A percentile compares a stretch with the other conserved stretches of the same genome.
phyloP scores from a whole-genome alignment of 2,888 invertebrate genomes.

The Pristionchus mayeri region DNA sequence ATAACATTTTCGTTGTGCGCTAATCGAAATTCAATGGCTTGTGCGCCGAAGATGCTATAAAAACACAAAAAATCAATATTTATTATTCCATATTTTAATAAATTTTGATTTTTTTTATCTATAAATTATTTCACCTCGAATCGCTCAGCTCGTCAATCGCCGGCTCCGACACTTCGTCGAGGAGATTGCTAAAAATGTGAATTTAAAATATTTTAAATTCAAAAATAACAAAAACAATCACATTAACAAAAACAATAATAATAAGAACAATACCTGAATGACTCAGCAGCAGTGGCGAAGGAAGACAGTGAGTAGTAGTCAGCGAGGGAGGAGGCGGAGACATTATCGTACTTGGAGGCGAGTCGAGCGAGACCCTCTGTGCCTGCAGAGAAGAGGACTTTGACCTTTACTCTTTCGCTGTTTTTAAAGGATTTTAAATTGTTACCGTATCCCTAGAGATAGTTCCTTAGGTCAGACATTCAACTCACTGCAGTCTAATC shows the following conservation, averaged over 20 bases:
- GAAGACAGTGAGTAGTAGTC: constrained; percentile 45
- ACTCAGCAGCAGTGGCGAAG: background rate
- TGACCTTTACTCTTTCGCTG: background rate
- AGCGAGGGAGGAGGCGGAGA: constrained; percentile 65
- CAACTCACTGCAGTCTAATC: constrained; percentile 37
- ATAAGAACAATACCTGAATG: constrained; percentile 3
- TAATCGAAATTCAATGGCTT: too few relatives aligned
- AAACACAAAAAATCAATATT: too few relatives aligned
- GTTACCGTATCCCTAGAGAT: too few relatives aligned
- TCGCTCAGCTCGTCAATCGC: constrained; percentile 20
- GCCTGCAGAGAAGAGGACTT: constrained; percentile 22
- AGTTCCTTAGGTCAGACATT: background rate
- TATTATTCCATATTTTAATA: too few relatives aligned
- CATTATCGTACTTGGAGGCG: constrained; percentile 65
- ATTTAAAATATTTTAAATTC: too few relatives aligned
- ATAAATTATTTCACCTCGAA: too few relatives aligned
- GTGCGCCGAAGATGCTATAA: too few relatives aligned
- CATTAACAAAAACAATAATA: too few relatives aligned
- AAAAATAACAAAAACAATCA: background rate
- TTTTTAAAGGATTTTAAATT: too few relatives aligned
- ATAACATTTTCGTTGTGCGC: too few relatives aligned
- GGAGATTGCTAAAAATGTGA: constrained; percentile 38
- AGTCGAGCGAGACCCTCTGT: constrained; percentile 57
- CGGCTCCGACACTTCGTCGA: background rate
- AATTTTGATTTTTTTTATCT: too few relatives aligned